Conservation (phyloP, 2,888 invertebrate species). For the Cephus nigrinus region DNA sequence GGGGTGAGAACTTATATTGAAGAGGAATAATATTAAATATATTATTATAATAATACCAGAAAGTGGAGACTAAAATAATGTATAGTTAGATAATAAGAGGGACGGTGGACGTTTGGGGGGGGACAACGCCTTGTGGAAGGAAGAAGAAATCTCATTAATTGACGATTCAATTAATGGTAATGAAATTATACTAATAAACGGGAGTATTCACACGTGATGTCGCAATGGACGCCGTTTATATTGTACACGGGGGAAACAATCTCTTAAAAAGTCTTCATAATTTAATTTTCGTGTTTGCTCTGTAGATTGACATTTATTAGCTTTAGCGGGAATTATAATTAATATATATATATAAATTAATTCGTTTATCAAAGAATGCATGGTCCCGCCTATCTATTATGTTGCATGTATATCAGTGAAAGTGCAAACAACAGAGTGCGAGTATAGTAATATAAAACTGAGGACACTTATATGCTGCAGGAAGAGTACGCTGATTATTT, state of each 20-base stretch:
- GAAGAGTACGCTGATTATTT: background rate
- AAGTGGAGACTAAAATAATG: constrained; percentile 14
- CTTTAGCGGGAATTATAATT: constrained; percentile 15
- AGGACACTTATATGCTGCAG: background rate
- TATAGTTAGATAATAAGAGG: constrained; percentile 24
- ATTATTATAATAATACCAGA: constrained; percentile 1
- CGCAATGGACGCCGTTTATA: background rate
- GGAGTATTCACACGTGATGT: background rate
- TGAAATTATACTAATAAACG: background rate
- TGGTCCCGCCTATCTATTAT: background rate
- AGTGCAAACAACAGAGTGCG: background rate
- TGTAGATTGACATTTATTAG: background rate
- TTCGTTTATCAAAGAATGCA: background rate
- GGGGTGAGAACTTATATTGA: background rate
- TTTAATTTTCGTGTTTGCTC: constrained; percentile 3
- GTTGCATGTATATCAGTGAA: background rate
- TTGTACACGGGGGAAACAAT: constrained; percentile 16
- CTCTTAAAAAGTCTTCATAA: constrained; percentile 12
- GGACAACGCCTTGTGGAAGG: background rate
- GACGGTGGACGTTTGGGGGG: constrained; percentile 4
- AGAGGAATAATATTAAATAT: background rate
- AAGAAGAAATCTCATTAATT: constrained; percentile 5
- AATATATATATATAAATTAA: constrained; percentile 29
- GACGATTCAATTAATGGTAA: constrained; percentile 9
- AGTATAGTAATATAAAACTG: background rate